Conservation (phyloP, 2,888 invertebrate genomes). For the Tridacna crocea region DNA sequence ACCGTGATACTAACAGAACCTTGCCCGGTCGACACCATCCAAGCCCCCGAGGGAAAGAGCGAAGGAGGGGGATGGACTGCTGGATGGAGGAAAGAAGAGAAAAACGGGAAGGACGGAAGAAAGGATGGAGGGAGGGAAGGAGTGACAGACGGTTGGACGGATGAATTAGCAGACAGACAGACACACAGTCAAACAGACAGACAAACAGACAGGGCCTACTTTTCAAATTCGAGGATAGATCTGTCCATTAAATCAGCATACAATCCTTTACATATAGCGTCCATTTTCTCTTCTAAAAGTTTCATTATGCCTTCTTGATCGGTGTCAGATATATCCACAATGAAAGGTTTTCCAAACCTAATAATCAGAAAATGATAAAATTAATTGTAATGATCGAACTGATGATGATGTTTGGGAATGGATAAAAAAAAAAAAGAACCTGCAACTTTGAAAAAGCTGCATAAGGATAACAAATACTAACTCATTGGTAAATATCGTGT, state of each 20-base stretch:
- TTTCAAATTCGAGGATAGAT: slow-evolving; percentile 44
- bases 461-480: neutral
- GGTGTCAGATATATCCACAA: slow-evolving; percentile 44
- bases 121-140: too few species aligned
- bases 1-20: neutral
- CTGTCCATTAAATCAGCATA: slow-evolving; percentile 45
- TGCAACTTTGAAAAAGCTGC: neutral
- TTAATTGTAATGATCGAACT: neutral
- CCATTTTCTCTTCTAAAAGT: slow-evolving; percentile 24
- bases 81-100: too few species aligned
- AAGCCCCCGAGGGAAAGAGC: too few species aligned
- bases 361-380: neutral
- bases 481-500: too few species aligned
- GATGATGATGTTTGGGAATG: neutral
- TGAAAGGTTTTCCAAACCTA: slow-evolving; percentile 54
- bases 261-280: slow-evolving; percentile 41
- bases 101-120: too few species aligned
- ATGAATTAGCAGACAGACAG: too few species aligned
- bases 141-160: too few species aligned
- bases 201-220: slow-evolving; percentile 31
- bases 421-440: neutral
- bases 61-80: too few species aligned
- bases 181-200: too few species aligned
- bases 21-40: too few species aligned
- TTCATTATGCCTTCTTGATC: slow-evolving; percentile 48